Base-by-base conservation (phyloP, 2,888 invertebrate genomes). In the Lutraria lutraria region DNA sequence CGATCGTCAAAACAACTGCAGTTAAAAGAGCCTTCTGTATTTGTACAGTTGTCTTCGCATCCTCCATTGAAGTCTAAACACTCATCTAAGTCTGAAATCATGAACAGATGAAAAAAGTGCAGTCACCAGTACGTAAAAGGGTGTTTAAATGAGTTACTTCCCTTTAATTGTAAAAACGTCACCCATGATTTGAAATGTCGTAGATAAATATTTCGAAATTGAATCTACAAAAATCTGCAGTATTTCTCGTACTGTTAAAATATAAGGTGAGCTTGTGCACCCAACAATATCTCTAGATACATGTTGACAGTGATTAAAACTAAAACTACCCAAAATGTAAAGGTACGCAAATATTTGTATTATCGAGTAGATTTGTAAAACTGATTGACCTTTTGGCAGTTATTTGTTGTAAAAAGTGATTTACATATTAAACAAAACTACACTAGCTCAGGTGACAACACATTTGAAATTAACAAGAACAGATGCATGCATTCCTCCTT, bases 31-130 rank as follows among this genome's bases (percentile, higher is more conserved):
- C 88, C 88, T 19, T 25, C 52, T 10, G 82, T 85, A 53, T 88
- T 88, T 19, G 81, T 85, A 31, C 88, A 88, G 3, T 21, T 34
- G 29, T 88, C 88, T 81, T 88, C 81, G 52, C 88, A 88, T 0
- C 88, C 88, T 10, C 88, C 88, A 43, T 88, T 88, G 15, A 54
- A 72, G 29, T 72, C 19, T n/a, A 56, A 29, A 82, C 88, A 88
- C 76, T 88, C 88, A 43, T 88, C 43, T 0, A 85, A 21, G 68
- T 88, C 88, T 88, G 31, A 21, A 54, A 79, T 34, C 12, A 86
- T 8, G 34, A 63, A 15, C 6, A 72, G 60, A 63, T n/a, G 16
- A n/a, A 16, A 43, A 43, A 43, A 43, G 43, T 43, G 43, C 2
- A 43, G 43, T 43, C 43, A 43, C 8, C 43, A 43, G 43, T 43